Percentiles rank a stretch among this genome's conserved stretches.
These are phyloP conservation scores for Heliothis subflexa DNA, from an alignment of 1,140 invertebrate genomes.

Conservation along the genomic window DNA sequence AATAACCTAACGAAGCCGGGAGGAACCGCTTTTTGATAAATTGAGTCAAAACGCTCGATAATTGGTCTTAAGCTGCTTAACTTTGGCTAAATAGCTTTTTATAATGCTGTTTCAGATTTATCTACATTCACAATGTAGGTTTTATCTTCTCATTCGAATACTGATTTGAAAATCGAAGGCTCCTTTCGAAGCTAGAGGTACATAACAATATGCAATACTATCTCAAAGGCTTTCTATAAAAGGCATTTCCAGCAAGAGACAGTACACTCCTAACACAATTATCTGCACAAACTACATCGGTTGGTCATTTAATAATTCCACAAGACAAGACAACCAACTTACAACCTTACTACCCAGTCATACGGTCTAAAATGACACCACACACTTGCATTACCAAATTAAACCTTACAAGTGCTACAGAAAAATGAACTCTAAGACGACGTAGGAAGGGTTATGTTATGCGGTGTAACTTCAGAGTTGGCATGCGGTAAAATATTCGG, in stretches of 20 bases:
- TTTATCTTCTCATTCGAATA: no score
- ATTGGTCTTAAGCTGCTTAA: no score
- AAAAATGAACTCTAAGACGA: constrained; percentile 54
- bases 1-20: no score
- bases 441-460: constrained; percentile 33
- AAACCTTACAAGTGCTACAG: constrained; percentile 24
- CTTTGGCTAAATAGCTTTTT: no score
- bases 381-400: constrained; percentile 32
- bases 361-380: constrained; percentile 35
- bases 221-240: background rate
- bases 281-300: constrained; percentile 30
- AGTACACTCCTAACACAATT: constrained; percentile 25
- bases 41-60: no score
- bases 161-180: no score
- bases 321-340: constrained; percentile 14
- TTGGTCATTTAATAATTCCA: constrained; percentile 41
- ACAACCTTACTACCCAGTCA: constrained; percentile 32
- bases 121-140: no score
- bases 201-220: background rate
- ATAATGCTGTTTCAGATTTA: no score
- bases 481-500: constrained; percentile 42
- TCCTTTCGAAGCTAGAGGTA: background rate
- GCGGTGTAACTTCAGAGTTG: constrained; percentile 37
- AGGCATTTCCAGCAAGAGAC: background rate
- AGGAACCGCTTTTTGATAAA: no score